phyloP scores from a whole-genome alignment of 1,140 invertebrate species.

The Catajapyx aquilonaris region DNA sequence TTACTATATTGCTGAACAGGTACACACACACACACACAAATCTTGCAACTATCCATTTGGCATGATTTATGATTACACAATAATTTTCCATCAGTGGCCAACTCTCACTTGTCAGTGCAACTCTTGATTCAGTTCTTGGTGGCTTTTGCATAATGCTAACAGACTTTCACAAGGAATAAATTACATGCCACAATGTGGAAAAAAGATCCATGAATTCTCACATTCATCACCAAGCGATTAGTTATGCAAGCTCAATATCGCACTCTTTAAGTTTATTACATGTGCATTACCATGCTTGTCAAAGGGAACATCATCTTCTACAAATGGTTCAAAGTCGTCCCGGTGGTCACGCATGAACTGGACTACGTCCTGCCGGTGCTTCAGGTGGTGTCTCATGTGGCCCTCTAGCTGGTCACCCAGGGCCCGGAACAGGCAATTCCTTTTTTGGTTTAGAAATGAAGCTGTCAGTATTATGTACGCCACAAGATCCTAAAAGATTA shows the following conservation, averaged over 20 bases:
- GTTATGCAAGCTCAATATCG: no score
- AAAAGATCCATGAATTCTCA: no score
- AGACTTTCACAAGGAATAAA: no score
- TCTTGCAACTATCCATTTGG: no score
- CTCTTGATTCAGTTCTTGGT: no score
- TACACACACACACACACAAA: no score
- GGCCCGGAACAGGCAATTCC: conserved; percentile 30
- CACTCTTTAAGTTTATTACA: neutral
- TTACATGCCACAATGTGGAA: no score
- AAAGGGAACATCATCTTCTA: conserved; percentile 28
- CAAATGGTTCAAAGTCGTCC: conserved; percentile 30
- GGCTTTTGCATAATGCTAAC: no score
- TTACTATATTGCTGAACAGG: no score
- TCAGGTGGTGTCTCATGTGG: conserved; percentile 23
- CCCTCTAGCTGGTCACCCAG: conserved; percentile 29
- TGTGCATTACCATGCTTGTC: conserved; percentile 23
- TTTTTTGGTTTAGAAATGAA: conserved; percentile 9
- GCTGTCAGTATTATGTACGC: conserved; percentile 1
- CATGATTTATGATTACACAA: no score
- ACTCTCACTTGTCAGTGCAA: no score
- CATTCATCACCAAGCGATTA: neutral
- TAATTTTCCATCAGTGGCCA: no score
- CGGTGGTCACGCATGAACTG: conserved; percentile 25
- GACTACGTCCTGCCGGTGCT: conserved; percentile 23
- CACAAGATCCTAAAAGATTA: conserved; percentile 2